These are phyloP conservation scores for Hybos culiciformis DNA, from an alignment of 2,888 invertebrate species.

Conservation along the genomic window DNA sequence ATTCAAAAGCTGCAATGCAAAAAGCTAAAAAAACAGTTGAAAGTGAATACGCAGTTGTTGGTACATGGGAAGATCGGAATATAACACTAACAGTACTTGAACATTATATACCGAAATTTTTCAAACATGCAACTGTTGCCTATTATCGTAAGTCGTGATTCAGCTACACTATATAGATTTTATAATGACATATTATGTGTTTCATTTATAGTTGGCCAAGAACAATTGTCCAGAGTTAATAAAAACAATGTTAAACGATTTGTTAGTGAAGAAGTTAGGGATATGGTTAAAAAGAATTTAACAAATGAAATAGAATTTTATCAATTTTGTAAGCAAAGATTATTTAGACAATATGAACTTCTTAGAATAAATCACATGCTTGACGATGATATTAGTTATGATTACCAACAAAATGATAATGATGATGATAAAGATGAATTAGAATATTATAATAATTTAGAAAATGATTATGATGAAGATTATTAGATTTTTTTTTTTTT, in stretches of 20 bases:
- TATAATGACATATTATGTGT: not conserved
- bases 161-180: not conserved
- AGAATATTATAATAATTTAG: slow-evolving; percentile 58
- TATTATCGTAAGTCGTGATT: slow-evolving; percentile 54
- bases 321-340: slow-evolving; percentile 73
- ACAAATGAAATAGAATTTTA: slow-evolving; percentile 83
- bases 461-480: slow-evolving; percentile 31
- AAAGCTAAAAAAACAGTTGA: slow-evolving; percentile 75
- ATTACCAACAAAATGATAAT: not conserved
- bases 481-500: too few species aligned
- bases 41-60: slow-evolving; percentile 75
- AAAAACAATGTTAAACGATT: slow-evolving; percentile 2
- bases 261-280: slow-evolving; percentile 60
- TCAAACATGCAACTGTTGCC: slow-evolving; percentile 56
- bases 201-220: slow-evolving; percentile 5
- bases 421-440: not conserved
- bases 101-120: slow-evolving; percentile 70
- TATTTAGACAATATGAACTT: slow-evolving; percentile 65
- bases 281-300: slow-evolving; percentile 68
- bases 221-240: slow-evolving; percentile 4
- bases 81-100: slow-evolving; percentile 70
- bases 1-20: slow-evolving; percentile 65
- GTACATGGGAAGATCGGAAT: slow-evolving; percentile 76
- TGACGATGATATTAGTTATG: not conserved
- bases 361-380: slow-evolving; percentile 37